phyloP scores from a whole-genome alignment of 2,113 vertebrate species.

The Cyprinodon brontotheroides region DNA sequence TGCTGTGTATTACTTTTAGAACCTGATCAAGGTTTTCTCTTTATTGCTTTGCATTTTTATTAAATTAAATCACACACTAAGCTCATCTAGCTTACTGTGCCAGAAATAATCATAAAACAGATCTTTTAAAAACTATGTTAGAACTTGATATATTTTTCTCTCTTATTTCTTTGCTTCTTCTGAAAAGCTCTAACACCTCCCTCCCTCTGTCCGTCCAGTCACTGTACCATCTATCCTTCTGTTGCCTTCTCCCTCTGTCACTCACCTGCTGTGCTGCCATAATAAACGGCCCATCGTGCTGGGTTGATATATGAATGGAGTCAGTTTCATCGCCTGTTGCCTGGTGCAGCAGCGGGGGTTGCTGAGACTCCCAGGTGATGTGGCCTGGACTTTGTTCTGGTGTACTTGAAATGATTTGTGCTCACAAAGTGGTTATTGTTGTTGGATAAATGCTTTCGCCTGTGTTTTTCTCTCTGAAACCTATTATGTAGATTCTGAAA shows the following conservation, averaged over 20 bases:
- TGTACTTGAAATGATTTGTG: slow-evolving; percentile 2
- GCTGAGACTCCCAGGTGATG: slow-evolving; percentile 64
- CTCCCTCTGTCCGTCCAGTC: slow-evolving; percentile 37
- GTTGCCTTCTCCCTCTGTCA: slow-evolving; percentile 68
- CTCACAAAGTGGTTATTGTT: background rate
- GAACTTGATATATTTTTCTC: slow-evolving; percentile 26
- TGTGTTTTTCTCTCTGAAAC: background rate
- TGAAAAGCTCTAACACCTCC: slow-evolving; percentile 40
- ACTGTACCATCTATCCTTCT: slow-evolving; percentile 55
- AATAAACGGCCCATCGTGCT: slow-evolving; percentile 73
- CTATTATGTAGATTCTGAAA: background rate
- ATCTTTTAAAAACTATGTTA: too few relatives aligned
- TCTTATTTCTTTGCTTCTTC: slow-evolving; percentile 31
- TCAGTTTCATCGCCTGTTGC: slow-evolving; percentile 73
- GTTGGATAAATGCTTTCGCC: background rate
- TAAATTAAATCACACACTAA: too few relatives aligned
- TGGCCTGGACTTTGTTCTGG: slow-evolving; percentile 27
- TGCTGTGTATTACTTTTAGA: background rate
- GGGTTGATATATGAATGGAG: slow-evolving; percentile 56
- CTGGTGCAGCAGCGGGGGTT: slow-evolving; percentile 46
- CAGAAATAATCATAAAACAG: slow-evolving; percentile 2
- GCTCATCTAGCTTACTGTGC: background rate
- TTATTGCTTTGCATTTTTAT: slow-evolving; percentile 22
- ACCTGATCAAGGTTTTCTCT: slow-evolving; percentile 10
- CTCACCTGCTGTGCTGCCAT: slow-evolving; percentile 63